These are phyloP conservation scores for Notamacropus eugenii DNA, from an alignment of 2,797 vertebrate genomes.

Conservation along the genomic window DNA sequence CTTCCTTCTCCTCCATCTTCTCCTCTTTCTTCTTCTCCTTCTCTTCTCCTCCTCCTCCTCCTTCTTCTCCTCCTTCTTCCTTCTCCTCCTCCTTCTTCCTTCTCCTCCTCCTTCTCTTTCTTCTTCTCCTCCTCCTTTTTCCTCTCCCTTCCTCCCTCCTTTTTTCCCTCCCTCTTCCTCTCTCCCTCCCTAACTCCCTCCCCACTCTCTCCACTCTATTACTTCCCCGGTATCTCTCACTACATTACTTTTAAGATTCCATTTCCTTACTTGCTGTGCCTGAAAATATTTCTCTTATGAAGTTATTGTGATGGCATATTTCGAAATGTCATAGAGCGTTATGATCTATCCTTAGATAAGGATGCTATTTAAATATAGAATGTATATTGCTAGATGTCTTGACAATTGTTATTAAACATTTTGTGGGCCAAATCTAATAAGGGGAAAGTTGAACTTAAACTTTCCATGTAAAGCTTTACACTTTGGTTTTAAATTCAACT, in stretches of 20 bases:
- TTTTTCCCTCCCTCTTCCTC: neutral
- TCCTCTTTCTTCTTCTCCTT: rapidly evolving
- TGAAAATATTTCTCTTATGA: neutral
- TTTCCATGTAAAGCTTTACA: neutral
- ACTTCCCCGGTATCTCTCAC: neutral
- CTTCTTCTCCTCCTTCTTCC: neutral
- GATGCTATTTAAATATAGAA: neutral
- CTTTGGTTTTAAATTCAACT: neutral
- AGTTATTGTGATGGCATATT: neutral
- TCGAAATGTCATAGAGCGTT: neutral
- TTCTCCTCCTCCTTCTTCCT: too few relatives aligned
- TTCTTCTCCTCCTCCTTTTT: neutral
- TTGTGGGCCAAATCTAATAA: neutral
- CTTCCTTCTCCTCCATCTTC: neutral
- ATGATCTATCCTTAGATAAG: neutral
- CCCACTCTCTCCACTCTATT: neutral
- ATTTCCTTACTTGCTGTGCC: too few relatives aligned
- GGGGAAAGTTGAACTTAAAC: neutral
- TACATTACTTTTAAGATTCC: neutral
- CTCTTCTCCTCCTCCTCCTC: neutral
- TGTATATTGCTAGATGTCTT: neutral
- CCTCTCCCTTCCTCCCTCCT: neutral
- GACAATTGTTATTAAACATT: neutral
- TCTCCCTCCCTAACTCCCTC: neutral
- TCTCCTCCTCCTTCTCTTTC: neutral